Evolutionary conservation across 2,888 invertebrate species (phyloP).

Genomic region (Hypselothyrea guttata): DNA sequence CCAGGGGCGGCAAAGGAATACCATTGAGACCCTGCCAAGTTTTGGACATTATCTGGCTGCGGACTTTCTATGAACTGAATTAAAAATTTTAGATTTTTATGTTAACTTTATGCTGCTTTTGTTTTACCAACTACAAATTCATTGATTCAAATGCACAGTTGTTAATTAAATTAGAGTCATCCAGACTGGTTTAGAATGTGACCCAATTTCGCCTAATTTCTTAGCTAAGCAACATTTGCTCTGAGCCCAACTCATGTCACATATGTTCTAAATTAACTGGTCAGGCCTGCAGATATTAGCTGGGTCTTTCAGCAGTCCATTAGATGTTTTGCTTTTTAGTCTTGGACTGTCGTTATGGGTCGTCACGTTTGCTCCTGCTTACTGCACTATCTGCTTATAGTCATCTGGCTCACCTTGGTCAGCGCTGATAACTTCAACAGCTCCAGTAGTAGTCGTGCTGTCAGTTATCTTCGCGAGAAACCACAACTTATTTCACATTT

Average conservation of each 20-base stretch:
- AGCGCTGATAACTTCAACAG: slow-evolving; percentile 8
- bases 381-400: slow-evolving; percentile 10
- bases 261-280: slow-evolving; percentile 33
- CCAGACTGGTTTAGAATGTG: slow-evolving; percentile 23
- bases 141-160: slow-evolving; percentile 34
- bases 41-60: slow-evolving; percentile 46
- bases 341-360: slow-evolving; percentile 35
- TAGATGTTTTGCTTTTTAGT: slow-evolving; percentile 35
- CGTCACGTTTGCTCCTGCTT: slow-evolving; percentile 15
- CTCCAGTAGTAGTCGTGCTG: slow-evolving; percentile 20
- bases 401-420: slow-evolving; percentile 16
- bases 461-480: slow-evolving; percentile 51
- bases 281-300: slow-evolving; percentile 44
- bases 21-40: slow-evolving; percentile 33
- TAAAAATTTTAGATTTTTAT: slow-evolving; percentile 21
- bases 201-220: slow-evolving; percentile 49
- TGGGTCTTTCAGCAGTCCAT: neutral
- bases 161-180: slow-evolving; percentile 64
- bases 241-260: slow-evolving; percentile 12
- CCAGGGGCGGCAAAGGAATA: neutral
- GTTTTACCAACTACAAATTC: slow-evolving; percentile 7
- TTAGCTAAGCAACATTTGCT: slow-evolving; percentile 46
- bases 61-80: slow-evolving; percentile 53
- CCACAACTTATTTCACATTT: slow-evolving; percentile 29
- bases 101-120: slow-evolving; percentile 20